phyloP scores from a whole-genome alignment of 2,113 vertebrate species.

The Macrotus californicus region DNA sequence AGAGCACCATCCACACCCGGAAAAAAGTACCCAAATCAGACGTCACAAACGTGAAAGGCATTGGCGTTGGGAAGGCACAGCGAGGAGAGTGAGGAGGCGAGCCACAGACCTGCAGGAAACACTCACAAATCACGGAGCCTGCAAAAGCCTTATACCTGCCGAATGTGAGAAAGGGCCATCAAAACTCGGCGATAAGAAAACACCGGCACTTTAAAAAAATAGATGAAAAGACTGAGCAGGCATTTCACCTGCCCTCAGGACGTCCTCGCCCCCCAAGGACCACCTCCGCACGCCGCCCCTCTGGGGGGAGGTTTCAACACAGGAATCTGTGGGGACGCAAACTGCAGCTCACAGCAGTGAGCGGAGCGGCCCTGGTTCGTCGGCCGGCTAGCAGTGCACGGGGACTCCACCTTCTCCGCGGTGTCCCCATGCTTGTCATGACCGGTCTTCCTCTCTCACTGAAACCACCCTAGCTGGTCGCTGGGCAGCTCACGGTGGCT shows the following conservation, averaged over 20 bases:
- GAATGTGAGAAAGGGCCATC: neutral
- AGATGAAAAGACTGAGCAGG: too few species aligned
- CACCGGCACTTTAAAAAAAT: too few species aligned
- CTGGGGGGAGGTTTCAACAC: too few species aligned
- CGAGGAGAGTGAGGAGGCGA: neutral
- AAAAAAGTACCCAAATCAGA: neutral
- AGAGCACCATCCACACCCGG: neutral
- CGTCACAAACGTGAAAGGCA: neutral
- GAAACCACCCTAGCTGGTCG: neutral
- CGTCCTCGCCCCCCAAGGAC: neutral
- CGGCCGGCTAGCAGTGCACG: rapidly evolving
- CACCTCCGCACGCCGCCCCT: too few species aligned
- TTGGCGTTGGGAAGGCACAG: neutral
- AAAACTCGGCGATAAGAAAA: too few species aligned
- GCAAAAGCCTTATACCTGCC: neutral
- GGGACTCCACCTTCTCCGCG: neutral
- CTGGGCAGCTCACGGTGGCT: neutral
- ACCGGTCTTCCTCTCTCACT: neutral
- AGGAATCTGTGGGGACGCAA: neutral
- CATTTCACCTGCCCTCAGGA: too few species aligned
- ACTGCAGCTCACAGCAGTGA: too few species aligned
- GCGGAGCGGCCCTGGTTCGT: neutral
- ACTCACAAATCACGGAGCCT: neutral
- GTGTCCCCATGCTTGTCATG: neutral
- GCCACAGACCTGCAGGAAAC: neutral